These are phyloP conservation scores for Anas georgica DNA, from an alignment of 2,797 vertebrate species.

Conservation along the genomic window DNA sequence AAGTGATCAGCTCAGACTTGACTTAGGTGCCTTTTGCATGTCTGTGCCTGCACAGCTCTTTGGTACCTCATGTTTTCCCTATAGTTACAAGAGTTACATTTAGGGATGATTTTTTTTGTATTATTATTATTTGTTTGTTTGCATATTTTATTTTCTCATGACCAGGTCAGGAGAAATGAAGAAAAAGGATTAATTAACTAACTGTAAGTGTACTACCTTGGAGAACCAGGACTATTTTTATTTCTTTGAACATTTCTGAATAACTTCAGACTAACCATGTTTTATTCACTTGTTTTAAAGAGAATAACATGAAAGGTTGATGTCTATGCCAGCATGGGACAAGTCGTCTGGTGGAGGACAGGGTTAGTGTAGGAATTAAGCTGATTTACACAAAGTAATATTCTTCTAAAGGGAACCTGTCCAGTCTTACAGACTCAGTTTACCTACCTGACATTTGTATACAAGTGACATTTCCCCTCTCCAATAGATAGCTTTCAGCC, in stretches of 20 bases:
- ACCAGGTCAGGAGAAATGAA: neutral
- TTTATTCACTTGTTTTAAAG: neutral
- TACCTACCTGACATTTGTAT: neutral
- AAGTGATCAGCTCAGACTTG: neutral
- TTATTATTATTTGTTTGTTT: neutral
- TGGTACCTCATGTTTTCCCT: neutral
- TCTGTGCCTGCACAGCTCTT: rapidly evolving
- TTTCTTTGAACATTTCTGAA: neutral
- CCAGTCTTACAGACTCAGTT: neutral
- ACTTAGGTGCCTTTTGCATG: neutral
- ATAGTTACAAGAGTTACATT: neutral
- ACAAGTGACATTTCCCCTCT: neutral
- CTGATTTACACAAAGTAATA: neutral
- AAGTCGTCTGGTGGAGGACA: neutral
- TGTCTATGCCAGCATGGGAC: neutral
- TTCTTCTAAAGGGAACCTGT: neutral
- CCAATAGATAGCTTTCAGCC: neutral
- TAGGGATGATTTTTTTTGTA: neutral
- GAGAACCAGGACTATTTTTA: neutral
- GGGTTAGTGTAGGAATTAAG: neutral
- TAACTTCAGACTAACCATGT: neutral
- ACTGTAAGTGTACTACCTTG: neutral
- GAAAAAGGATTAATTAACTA: neutral
- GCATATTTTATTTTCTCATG: neutral
- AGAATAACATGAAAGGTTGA: neutral